These are phyloP conservation scores for Iphiclides podalirius DNA, from an alignment of 2,888 invertebrate genomes.

Conservation along the genomic window DNA sequence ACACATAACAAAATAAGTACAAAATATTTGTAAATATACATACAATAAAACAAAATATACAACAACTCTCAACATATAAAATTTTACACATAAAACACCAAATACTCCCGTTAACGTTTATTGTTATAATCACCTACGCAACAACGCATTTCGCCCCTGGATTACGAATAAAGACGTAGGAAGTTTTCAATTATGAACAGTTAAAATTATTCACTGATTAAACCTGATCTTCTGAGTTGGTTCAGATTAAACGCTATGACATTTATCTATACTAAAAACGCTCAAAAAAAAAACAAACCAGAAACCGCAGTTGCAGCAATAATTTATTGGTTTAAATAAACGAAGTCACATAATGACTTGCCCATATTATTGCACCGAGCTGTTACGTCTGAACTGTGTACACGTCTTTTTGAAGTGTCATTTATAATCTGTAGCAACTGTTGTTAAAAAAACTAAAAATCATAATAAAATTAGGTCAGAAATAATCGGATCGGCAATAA, in stretches of 20 bases:
- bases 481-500: no score
- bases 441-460: no score
- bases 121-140: slow-evolving; percentile 60
- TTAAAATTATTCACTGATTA: neutral
- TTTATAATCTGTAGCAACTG: no score
- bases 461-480: no score
- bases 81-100: slow-evolving; percentile 43
- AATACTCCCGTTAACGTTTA: slow-evolving; percentile 44
- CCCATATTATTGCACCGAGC: no score
- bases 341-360: no score
- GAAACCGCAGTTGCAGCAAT: no score
- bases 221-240: neutral
- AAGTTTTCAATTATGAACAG: neutral
- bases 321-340: no score
- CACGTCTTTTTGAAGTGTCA: no score
- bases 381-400: no score
- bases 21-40: slow-evolving; percentile 42
- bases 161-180: slow-evolving; percentile 16
- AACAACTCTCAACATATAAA: slow-evolving; percentile 42
- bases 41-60: slow-evolving; percentile 40
- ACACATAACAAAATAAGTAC: slow-evolving; percentile 57
- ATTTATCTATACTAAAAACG: neutral
- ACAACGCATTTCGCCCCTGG: slow-evolving; percentile 36
- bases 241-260: no score
- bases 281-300: no score